Evolutionary conservation across 2,888 invertebrate genomes (phyloP), one percentile per base, ranked within the genome.

Genomic region (Scrobipalpa atriplicella): DNA sequence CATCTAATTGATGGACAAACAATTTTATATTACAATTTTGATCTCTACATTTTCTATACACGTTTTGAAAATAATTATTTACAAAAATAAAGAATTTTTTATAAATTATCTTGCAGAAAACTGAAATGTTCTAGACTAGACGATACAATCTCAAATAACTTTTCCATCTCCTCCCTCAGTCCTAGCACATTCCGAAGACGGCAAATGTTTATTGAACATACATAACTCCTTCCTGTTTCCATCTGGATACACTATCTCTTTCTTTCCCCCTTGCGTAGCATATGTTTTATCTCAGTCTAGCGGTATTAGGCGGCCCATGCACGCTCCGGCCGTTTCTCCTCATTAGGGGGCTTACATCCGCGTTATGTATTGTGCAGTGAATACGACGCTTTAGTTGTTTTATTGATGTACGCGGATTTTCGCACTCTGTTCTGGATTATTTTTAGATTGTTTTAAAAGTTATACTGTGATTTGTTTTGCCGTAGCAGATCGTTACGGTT

Each of bases 291-390:
- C 82, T 68, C 81, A 47, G 0, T 82, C 79, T 70, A 19, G 8
- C 62, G 70, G 74, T 80, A 86, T 90, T 88, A 89, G 81, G 84
- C 78, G 79, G 76, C 78, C 88, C 72, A 83, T 80, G 80, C 92
- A 91, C 90, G 91, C 81, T 73, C 81, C 70, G 73, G 77, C 80
- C 87, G 90, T 92, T 89, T 85, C 81, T 92, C 83, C 87, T 90
- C 90, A 92, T 92, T 92, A 92, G 80, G 76, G 69, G 79, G 83
- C 85, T 88, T 86, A 85, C 79, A 75, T 70, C 75, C 36, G 75
- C 79, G 81, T 81, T 87, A 84, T 83, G 83, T 87, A 85, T 84
- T 79, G 83, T 82, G 80, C 75, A 81, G 78, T 80, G 86, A 85
- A 88, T 87, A 80, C 86, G 69, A 75, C 78, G 86, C 84, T 84